A percentile compares a stretch with the other conserved stretches of the same genome.
These are phyloP conservation scores for Hypothenemus hampei DNA, from an alignment of 1,140 invertebrate species.

Conservation along the genomic window DNA sequence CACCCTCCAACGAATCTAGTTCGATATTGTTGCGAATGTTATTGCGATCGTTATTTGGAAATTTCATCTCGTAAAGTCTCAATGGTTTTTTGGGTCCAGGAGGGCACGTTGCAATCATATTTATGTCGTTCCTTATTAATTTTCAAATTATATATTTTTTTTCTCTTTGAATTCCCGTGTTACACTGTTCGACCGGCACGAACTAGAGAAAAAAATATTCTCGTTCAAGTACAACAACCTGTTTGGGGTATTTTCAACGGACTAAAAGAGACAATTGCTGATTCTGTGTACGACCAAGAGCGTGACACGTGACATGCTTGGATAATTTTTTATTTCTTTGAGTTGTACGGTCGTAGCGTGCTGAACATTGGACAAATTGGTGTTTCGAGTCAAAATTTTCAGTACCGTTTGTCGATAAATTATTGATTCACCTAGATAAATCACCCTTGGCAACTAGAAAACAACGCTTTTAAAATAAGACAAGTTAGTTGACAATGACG, in stretches of 20 bases:
- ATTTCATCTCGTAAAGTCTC: slow-evolving; percentile 32
- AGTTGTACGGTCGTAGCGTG: slow-evolving; percentile 34
- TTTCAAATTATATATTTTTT: neutral
- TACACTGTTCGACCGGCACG: neutral
- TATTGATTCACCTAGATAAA: too few species aligned
- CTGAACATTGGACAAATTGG: too few species aligned
- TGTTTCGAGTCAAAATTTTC: too few species aligned
- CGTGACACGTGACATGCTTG: slow-evolving; percentile 42
- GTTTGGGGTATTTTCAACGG: slow-evolving; percentile 21
- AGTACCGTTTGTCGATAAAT: too few species aligned
- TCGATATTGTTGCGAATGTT: slow-evolving; percentile 37
- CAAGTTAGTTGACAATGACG: too few species aligned
- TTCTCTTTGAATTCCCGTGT: neutral
- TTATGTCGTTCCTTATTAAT: slow-evolving; percentile 6
- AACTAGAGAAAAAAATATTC: neutral
- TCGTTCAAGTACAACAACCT: slow-evolving; percentile 14
- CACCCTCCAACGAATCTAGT: slow-evolving; percentile 41
- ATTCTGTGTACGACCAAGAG: slow-evolving; percentile 41
- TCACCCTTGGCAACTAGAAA: too few species aligned
- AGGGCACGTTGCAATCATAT: slow-evolving; percentile 25
- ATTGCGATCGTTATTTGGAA: slow-evolving; percentile 30
- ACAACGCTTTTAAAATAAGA: too few species aligned
- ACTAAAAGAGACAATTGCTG: slow-evolving; percentile 34
- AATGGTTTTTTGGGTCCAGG: slow-evolving; percentile 34
- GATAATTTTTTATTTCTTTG: slow-evolving; percentile 40